phyloP scores from a whole-genome alignment of 2,797 vertebrate species.

The Ibycter americanus region DNA sequence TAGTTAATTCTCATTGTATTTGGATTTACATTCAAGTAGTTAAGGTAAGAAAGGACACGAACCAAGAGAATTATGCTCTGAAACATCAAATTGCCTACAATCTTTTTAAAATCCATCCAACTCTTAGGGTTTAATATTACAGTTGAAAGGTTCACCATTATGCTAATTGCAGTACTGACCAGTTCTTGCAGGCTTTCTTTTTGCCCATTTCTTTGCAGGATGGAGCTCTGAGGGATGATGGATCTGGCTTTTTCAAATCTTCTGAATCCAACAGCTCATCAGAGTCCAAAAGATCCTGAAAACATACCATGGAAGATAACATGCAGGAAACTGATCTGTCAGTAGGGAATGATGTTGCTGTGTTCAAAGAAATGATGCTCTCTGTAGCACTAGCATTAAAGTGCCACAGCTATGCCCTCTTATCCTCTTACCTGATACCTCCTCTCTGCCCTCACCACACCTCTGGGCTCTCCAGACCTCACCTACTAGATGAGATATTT shows the following conservation, averaged over 20 bases:
- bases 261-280: conserved; percentile 91
- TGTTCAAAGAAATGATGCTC: neutral
- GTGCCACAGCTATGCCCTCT: neutral
- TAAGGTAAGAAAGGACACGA: neutral
- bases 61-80: neutral
- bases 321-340: neutral
- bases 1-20: neutral
- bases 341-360: neutral
- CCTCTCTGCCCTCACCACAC: neutral
- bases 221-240: conserved; percentile 82
- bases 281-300: conserved; percentile 92
- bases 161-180: conserved; percentile 75
- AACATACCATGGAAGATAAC: neutral
- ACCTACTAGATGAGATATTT: neutral
- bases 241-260: conserved; percentile 91
- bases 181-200: conserved; percentile 93
- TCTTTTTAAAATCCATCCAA: neutral
- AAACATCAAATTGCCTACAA: neutral
- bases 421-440: neutral
- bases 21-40: neutral
- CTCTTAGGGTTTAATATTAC: neutral
- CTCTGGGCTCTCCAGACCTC: neutral
- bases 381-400: neutral
- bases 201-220: conserved; percentile 86
- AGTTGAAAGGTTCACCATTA: neutral